A percentile compares a stretch with the other conserved stretches of the same genome.
Evolutionary conservation across 2,797 vertebrate species (phyloP).

Genomic region (Lepilemur septentrionalis): DNA sequence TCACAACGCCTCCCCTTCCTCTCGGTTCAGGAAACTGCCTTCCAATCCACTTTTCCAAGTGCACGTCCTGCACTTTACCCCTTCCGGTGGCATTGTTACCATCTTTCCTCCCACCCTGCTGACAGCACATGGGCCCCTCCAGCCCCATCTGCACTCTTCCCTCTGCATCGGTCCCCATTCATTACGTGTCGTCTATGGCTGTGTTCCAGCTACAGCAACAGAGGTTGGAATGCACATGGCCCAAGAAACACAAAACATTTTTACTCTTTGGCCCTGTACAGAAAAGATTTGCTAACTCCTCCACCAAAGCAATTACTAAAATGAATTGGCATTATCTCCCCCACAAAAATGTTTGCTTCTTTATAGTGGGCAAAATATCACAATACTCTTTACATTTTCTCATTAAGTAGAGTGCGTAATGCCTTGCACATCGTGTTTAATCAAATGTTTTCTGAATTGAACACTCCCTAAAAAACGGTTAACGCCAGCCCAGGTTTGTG

Average conservation of each 20-base stretch:
- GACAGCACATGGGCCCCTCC: neutral
- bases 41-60: neutral
- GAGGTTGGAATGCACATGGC: neutral
- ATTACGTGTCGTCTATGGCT: no score
- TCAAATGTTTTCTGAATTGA: neutral
- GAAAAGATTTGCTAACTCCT: neutral
- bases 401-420: neutral
- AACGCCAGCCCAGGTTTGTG: neutral
- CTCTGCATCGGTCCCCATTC: neutral
- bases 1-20: no score
- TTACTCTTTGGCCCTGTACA: neutral
- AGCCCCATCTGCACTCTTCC: neutral
- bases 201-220: neutral
- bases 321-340: neutral
- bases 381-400: neutral
- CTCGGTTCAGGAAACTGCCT: neutral
- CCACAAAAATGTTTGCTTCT: neutral
- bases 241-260: neutral
- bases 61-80: fast-evolving
- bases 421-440: neutral
- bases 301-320: neutral
- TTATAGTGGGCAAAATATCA: neutral
- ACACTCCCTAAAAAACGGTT: neutral
- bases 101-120: neutral
- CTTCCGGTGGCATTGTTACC: neutral